phyloP scores from a whole-genome alignment of 2,888 invertebrate species.

The Dynastes maya region DNA sequence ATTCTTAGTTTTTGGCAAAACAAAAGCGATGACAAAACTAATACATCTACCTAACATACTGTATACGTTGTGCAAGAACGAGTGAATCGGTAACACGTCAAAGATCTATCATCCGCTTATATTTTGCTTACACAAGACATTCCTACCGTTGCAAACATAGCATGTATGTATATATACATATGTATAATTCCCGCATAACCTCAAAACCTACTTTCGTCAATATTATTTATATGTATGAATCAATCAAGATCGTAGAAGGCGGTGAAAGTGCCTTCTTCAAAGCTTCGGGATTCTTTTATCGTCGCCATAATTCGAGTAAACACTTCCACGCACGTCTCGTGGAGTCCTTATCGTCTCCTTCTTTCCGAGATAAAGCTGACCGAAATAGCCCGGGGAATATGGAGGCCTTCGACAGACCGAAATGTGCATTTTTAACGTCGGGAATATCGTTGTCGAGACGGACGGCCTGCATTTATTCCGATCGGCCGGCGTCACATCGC shows the following conservation, averaged over 20 bases:
- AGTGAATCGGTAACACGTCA: background rate
- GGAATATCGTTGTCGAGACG: slow-evolving; percentile 6
- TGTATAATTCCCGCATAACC: slow-evolving; percentile 16
- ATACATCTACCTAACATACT: background rate
- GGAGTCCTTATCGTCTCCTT: slow-evolving; percentile 9
- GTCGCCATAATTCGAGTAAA: slow-evolving; percentile 21
- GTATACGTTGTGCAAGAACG: background rate
- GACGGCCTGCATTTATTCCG: slow-evolving; percentile 16
- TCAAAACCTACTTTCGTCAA: slow-evolving; percentile 37
- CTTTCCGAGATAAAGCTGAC: slow-evolving; percentile 5
- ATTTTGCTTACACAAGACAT: slow-evolving; percentile 14
- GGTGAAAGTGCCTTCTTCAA: slow-evolving; percentile 34
- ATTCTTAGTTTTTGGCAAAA: background rate
- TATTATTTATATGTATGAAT: slow-evolving; percentile 38
- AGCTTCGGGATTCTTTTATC: slow-evolving; percentile 31
- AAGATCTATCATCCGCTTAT: slow-evolving; percentile 2
- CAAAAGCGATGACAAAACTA: background rate
- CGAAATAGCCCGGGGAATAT: background rate
- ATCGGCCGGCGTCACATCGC: slow-evolving; percentile 37
- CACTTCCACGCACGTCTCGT: background rate
- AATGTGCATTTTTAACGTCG: slow-evolving; percentile 8
- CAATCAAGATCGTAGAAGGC: slow-evolving; percentile 31
- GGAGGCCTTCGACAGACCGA: background rate
- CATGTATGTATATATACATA: background rate
- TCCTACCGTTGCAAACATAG: background rate